phyloP scores from a whole-genome alignment of 2,797 vertebrate genomes.

The Loriculus beryllinus region DNA sequence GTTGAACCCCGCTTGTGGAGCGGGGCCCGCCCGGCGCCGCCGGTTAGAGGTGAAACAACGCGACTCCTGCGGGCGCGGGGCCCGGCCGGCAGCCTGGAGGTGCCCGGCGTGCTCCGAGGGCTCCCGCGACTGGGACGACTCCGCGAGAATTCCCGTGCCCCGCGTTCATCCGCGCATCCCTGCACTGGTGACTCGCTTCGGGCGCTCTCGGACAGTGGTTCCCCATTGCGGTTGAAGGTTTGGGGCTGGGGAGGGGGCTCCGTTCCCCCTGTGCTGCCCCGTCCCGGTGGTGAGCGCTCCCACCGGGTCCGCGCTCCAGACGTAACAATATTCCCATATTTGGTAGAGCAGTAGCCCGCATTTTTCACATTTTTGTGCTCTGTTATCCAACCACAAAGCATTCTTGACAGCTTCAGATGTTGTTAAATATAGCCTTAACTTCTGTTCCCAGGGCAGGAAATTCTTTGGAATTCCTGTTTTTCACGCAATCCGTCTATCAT shows the following conservation, averaged over 20 bases:
- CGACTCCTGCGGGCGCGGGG: neutral
- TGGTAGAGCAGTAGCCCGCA: constrained; percentile 98
- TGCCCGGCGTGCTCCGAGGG: neutral
- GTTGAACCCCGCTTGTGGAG: too few species aligned
- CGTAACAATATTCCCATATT: constrained; percentile 99
- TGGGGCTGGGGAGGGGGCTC: neutral
- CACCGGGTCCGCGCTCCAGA: constrained; percentile 71
- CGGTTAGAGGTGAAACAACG: neutral
- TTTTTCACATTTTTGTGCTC: constrained; percentile 97
- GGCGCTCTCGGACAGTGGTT: neutral
- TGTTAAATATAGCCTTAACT: constrained; percentile 90
- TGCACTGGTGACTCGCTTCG: neutral
- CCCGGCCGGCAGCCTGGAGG: neutral
- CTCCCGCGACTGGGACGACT: neutral
- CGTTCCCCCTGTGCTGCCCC: neutral
- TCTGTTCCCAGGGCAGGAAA: constrained; percentile 92
- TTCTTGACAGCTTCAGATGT: constrained; percentile 95
- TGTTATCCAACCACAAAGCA: constrained; percentile 96
- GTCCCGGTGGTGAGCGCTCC: neutral
- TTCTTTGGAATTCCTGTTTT: constrained; percentile 91
- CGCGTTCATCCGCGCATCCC: neutral
- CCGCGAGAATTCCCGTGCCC: neutral
- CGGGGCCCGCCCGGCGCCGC: neutral
- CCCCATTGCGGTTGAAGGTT: neutral
- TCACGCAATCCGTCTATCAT: constrained; percentile 90